phyloP scores from a whole-genome alignment of 2,797 vertebrate species.

The Erethizon dorsatum region DNA sequence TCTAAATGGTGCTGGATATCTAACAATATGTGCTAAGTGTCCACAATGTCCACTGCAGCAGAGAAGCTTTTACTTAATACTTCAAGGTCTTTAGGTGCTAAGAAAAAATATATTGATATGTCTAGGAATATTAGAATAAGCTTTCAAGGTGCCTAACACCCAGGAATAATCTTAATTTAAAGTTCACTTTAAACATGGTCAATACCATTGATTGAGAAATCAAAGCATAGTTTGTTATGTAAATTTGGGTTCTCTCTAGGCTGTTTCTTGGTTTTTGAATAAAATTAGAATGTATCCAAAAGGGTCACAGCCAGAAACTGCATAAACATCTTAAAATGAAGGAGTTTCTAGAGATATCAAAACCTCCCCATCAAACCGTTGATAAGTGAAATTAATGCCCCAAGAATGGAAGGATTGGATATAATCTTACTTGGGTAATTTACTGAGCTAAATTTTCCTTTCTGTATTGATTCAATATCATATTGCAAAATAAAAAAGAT shows the following conservation, averaged over 20 bases:
- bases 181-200: not conserved
- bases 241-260: slow-evolving; percentile 21
- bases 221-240: not conserved
- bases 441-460: slow-evolving; percentile 5
- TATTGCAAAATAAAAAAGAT: slow-evolving; percentile 23
- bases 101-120: not conserved
- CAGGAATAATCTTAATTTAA: not conserved
- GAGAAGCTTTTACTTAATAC: not conserved
- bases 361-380: not conserved
- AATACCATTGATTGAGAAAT: not conserved
- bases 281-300: not conserved
- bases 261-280: not conserved
- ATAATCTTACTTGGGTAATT: slow-evolving; percentile 39
- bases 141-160: not conserved
- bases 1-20: not conserved
- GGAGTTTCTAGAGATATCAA: not conserved
- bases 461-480: not conserved
- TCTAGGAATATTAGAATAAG: not conserved
- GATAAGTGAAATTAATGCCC: not conserved
- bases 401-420: not conserved
- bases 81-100: not conserved
- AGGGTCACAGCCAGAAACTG: not conserved
- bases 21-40: not conserved
- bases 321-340: slow-evolving; percentile 13
- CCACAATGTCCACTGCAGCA: not conserved